Evolutionary conservation across 2,888 invertebrate species (phyloP).

Genomic region (Phrixothrix hirtus): DNA sequence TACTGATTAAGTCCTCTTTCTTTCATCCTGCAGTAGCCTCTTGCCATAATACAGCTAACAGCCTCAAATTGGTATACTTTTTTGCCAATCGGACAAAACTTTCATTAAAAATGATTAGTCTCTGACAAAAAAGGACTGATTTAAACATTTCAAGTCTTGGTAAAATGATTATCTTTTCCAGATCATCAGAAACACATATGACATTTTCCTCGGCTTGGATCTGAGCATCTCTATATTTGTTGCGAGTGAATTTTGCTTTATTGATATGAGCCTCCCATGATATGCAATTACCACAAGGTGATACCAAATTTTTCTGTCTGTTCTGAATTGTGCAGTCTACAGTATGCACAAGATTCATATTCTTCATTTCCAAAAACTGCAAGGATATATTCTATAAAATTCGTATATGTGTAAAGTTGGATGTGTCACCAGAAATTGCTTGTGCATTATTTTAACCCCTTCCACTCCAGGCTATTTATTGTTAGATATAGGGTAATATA

Average conservation of each 20-base stretch:
- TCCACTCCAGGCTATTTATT: too few relatives aligned
- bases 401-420: too few relatives aligned
- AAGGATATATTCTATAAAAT: conserved; percentile 1
- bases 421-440: too few relatives aligned
- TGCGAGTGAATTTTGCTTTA: background rate
- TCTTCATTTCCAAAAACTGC: too few relatives aligned
- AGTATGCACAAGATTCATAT: background rate
- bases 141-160: background rate
- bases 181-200: background rate
- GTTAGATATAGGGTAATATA: too few relatives aligned
- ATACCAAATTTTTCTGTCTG: background rate
- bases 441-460: too few relatives aligned
- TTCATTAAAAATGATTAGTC: conserved; percentile 3
- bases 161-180: conserved; percentile 3
- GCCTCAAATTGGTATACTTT: too few relatives aligned
- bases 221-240: background rate
- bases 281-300: background rate
- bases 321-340: background rate
- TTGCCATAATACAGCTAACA: too few relatives aligned
- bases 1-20: too few relatives aligned
- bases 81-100: too few relatives aligned
- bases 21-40: too few relatives aligned
- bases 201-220: background rate
- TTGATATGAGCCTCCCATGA: background rate
- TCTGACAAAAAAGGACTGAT: background rate